These are phyloP conservation scores for Phyllotis vaccarum DNA, from an alignment of 2,797 vertebrate species.

Conservation along the genomic window DNA sequence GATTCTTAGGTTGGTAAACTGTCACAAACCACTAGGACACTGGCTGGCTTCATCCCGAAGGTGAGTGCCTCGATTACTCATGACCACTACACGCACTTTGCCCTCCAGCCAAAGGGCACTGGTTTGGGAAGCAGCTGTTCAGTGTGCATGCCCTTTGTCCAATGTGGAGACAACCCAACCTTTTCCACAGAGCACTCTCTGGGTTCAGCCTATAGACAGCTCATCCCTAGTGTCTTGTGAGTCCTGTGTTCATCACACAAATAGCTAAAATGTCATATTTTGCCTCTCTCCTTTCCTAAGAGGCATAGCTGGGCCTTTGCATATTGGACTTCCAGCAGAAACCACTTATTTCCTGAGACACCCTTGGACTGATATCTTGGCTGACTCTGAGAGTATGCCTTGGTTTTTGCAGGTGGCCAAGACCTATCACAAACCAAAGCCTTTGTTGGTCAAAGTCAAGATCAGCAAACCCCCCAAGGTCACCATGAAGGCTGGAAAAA, in stretches of 20 bases:
- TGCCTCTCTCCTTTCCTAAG: not conserved
- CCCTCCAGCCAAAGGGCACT: not conserved
- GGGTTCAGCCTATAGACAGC: not conserved
- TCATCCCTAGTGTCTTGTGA: not conserved
- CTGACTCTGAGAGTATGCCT: not conserved
- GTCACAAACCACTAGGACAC: constrained; percentile 19
- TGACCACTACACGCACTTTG: not conserved
- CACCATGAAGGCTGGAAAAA: constrained; percentile 72
- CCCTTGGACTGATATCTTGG: not conserved
- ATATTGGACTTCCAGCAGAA: not conserved
- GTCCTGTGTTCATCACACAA: not conserved
- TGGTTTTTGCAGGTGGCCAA: constrained; percentile 68
- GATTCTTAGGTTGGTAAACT: constrained; percentile 73
- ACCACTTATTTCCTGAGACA: not conserved
- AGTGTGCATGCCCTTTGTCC: not conserved
- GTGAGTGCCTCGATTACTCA: constrained; percentile 55
- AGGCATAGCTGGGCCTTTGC: not conserved
- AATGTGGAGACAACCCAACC: not conserved
- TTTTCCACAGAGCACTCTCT: not conserved
- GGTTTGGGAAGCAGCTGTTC: not conserved
- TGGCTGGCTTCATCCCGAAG: constrained; percentile 73
- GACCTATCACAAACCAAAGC: constrained; percentile 70
- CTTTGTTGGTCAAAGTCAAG: constrained; percentile 64
- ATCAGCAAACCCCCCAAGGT: constrained; percentile 71
- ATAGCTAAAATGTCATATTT: not conserved